Base-by-base conservation (phyloP, 1,140 invertebrate genomes). In the Philaenus spumarius region DNA sequence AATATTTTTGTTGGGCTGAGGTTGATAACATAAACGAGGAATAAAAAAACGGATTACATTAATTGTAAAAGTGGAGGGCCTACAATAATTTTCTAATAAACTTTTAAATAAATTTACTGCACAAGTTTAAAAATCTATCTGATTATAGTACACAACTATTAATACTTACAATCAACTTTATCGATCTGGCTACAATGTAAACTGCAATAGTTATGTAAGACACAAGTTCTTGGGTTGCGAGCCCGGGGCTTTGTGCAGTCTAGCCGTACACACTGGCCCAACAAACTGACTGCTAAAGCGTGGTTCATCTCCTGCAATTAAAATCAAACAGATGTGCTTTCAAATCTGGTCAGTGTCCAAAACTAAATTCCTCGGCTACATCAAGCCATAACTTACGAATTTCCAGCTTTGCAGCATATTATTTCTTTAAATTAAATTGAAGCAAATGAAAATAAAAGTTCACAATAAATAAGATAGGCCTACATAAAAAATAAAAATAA, bases 141-240 rank as follows among this genome's bases (percentile, higher is more conserved):
- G 35, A 37, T 7, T 45, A 15, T 45, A 9, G 42, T 45, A 19
- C 6, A 45, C 7, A 15, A n/a, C n/a, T n/a, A 43, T 4, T n/a
- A 22, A 26, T 45, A 54, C 54, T 57, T 35, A 68, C 67, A 19
- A 55, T 57, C 55, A 35, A 64, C 62, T 66, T 73, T 67, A 12
- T 69, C 68, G 17, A 67, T 60, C 50, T 69, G 68, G 56, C 62
- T 71, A 62, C 78, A 80, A 19, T 70, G 60, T n/a, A 76, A 65
- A 62, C 77, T 78, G 62, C 79, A 81, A 66, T 73, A 77, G 11
- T 77, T 71, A 60, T 81, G 78, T 6, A 73, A 63, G 19, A 71
- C 68, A 35, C 75, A 75, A 5, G 77, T 80, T 14, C 77, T 65
- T n/a, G 77, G 74, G 64, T 80, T 79, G 22, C 71, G 65, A 9